Conservation (phyloP, 2,113 vertebrate genomes). For the Zingel zingel region DNA sequence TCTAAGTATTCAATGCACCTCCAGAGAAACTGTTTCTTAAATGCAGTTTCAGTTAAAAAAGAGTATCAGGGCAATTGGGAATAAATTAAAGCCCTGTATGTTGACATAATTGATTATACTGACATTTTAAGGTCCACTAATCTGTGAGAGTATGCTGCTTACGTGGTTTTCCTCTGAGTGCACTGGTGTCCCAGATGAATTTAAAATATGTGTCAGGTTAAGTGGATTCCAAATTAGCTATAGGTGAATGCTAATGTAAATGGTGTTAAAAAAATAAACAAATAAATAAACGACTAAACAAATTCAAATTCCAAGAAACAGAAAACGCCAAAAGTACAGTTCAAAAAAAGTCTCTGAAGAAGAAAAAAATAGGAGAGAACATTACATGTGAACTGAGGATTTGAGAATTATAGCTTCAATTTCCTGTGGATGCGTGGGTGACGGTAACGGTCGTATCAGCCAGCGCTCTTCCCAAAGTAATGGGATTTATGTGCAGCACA, state of each 20-base stretch:
- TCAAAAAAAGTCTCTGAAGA: slow-evolving; percentile 14
- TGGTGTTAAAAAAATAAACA: background rate
- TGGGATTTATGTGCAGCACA: slow-evolving; percentile 79
- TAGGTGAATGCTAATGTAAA: background rate
- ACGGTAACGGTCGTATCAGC: slow-evolving; percentile 71
- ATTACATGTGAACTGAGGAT: slow-evolving; percentile 54
- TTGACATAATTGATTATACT: background rate
- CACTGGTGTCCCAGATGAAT: background rate
- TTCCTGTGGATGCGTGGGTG: slow-evolving; percentile 76
- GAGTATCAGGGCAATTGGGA: background rate
- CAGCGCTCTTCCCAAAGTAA: slow-evolving; percentile 77
- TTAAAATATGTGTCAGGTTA: background rate
- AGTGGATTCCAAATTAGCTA: background rate
- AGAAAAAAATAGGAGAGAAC: slow-evolving; percentile 27
- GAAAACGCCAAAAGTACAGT: slow-evolving; percentile 28
- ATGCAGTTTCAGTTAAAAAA: slow-evolving; percentile 16
- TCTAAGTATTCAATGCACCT: background rate
- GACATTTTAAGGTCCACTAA: background rate
- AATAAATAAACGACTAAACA: slow-evolving; percentile 40
- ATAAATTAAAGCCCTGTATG: slow-evolving; percentile 7
- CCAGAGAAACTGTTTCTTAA: slow-evolving; percentile 20
- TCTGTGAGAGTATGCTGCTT: background rate
- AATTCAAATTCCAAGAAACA: slow-evolving; percentile 32
- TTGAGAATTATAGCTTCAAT: slow-evolving; percentile 85
- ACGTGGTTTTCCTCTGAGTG: background rate